These are phyloP conservation scores for Labrus mixtus DNA, from an alignment of 2,113 vertebrate species.

Conservation along the genomic window DNA sequence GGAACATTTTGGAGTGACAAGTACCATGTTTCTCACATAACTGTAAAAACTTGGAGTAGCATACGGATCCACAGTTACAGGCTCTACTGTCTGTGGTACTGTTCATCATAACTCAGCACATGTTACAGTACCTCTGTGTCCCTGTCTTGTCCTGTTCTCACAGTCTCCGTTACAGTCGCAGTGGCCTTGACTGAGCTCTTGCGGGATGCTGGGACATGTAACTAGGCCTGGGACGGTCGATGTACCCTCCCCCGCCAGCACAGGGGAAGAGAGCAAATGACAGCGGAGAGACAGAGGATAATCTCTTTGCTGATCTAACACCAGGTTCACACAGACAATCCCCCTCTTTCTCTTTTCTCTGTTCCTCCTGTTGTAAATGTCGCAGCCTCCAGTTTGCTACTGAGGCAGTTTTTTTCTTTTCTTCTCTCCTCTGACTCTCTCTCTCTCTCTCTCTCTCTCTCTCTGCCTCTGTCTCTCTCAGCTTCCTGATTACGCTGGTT, in stretches of 20 bases:
- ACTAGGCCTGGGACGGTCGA: conserved; percentile 76
- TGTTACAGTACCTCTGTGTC: conserved; percentile 72
- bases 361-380: conserved; percentile 28
- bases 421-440: conserved; percentile 12
- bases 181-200: conserved; percentile 66
- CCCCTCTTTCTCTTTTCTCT: conserved; percentile 34
- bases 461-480: conserved; percentile 39
- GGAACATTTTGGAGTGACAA: conserved; percentile 28
- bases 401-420: conserved; percentile 28
- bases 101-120: conserved; percentile 24
- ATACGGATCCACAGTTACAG: conserved; percentile 8
- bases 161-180: conserved; percentile 58
- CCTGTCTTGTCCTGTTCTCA: conserved; percentile 57
- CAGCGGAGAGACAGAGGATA: conserved; percentile 50
- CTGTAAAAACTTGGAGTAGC: conserved; percentile 54
- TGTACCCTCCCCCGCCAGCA: conserved; percentile 72
- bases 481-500: conserved; percentile 71
- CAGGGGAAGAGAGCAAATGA: conserved; percentile 63
- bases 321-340: conserved; percentile 3
- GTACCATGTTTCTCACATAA: conserved; percentile 17
- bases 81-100: conserved; percentile 1
- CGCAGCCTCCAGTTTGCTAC: conserved; percentile 23
- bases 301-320: conserved; percentile 34
- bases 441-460: not conserved
- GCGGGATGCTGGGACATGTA: conserved; percentile 79